Percentiles rank a stretch among this genome's conserved stretches.
Evolutionary conservation across 2,888 invertebrate genomes (phyloP).

Genomic region (Amblyjoppa proteus): DNA sequence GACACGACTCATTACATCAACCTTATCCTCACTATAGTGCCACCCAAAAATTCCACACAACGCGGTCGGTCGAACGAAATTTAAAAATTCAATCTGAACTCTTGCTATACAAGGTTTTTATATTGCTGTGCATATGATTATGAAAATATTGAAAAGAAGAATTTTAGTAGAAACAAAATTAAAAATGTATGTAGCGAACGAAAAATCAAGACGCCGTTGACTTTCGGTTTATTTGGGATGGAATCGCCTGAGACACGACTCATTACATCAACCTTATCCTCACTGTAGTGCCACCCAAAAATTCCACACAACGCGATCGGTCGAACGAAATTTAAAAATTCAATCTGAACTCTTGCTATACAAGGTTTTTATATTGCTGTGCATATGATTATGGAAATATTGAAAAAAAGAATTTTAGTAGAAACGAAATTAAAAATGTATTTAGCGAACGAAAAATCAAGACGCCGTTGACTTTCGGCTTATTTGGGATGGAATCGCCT

Average conservation of each 20-base stretch:
- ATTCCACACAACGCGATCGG: not conserved
- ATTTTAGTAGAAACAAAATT: too few relatives aligned
- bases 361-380: too few relatives aligned
- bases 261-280: not conserved
- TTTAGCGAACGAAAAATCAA: not conserved
- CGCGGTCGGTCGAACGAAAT: not conserved
- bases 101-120: not conserved
- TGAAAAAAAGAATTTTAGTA: not conserved
- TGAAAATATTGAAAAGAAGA: conserved; percentile 14
- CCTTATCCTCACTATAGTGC: not conserved
- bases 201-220: not conserved
- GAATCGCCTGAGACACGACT: not conserved
- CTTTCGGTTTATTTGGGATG: conserved; percentile 21
- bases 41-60: not conserved
- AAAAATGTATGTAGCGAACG: too few relatives aligned
- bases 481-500: conserved; percentile 13
- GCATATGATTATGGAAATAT: not conserved
- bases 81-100: not conserved
- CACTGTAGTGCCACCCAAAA: not conserved
- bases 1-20: not conserved
- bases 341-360: not conserved
- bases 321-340: not conserved
- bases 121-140: not conserved
- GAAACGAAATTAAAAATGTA: too few relatives aligned
- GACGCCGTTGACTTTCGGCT: not conserved